These are phyloP conservation scores for Hipposideros larvatus DNA, from an alignment of 2,797 vertebrate genomes.

Conservation along the genomic window DNA sequence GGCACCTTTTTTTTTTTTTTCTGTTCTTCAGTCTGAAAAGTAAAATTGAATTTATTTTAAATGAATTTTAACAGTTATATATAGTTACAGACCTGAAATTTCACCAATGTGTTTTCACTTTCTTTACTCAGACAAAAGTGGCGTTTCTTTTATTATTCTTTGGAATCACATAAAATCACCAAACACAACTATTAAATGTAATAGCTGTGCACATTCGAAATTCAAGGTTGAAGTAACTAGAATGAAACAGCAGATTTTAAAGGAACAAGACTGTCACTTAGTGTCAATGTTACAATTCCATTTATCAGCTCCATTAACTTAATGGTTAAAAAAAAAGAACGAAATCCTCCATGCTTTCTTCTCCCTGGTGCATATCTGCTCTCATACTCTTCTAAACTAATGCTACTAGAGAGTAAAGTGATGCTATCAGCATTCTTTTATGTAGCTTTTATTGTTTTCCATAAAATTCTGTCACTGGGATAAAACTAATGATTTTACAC, in stretches of 20 bases:
- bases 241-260: slow-evolving; percentile 77
- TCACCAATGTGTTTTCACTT: slow-evolving; percentile 68
- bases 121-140: slow-evolving; percentile 48
- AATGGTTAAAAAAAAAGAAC: slow-evolving; percentile 66
- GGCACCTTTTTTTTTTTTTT: not conserved
- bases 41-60: slow-evolving; percentile 5
- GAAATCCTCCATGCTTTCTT: not conserved
- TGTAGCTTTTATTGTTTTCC: slow-evolving; percentile 79
- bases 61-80: slow-evolving; percentile 17
- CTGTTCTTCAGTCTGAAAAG: not conserved
- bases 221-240: slow-evolving; percentile 63
- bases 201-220: slow-evolving; percentile 70
- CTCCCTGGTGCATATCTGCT: slow-evolving; percentile 16
- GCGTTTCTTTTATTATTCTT: slow-evolving; percentile 70
- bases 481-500: slow-evolving; percentile 76
- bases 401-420: slow-evolving; percentile 67
- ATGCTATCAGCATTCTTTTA: slow-evolving; percentile 79
- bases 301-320: slow-evolving; percentile 83
- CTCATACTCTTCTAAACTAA: slow-evolving; percentile 16
- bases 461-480: slow-evolving; percentile 71
- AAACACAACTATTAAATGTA: slow-evolving; percentile 59
- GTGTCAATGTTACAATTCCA: slow-evolving; percentile 80
- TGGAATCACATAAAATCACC: slow-evolving; percentile 76
- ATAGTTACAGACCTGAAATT: slow-evolving; percentile 9
- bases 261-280: slow-evolving; percentile 78